Evolutionary conservation across 2,888 invertebrate species (phyloP).

Genomic region (Sepiola atlantica): DNA sequence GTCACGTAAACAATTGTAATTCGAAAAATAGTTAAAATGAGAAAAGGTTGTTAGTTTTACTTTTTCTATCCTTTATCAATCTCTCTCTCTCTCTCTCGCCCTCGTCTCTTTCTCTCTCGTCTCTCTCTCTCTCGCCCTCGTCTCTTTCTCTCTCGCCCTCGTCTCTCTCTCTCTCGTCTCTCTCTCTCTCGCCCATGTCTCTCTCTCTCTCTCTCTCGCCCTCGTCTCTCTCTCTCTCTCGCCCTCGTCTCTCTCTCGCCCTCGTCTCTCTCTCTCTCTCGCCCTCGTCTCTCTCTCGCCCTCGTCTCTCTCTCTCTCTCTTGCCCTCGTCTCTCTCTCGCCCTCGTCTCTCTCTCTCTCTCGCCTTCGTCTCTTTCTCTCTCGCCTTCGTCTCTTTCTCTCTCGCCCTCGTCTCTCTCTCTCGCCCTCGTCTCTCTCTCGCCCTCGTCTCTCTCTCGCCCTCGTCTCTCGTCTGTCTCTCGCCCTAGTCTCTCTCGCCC

Average conservation of each 20-base stretch:
- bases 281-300: too few species aligned
- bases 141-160: background rate
- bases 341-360: background rate
- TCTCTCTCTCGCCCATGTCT: too few species aligned
- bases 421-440: background rate
- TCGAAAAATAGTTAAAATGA: too few species aligned
- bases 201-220: background rate
- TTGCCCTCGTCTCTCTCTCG: background rate
- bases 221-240: background rate
- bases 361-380: background rate
- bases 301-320: background rate
- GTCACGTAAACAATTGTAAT: too few species aligned
- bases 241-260: background rate
- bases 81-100: background rate
- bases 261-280: too few species aligned
- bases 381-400: background rate
- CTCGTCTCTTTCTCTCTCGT: background rate
- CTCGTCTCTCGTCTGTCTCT: background rate
- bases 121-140: background rate
- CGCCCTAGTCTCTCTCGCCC: background rate
- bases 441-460: rapidly evolving
- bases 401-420: background rate
- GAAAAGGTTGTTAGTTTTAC: too few species aligned
- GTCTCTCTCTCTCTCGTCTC: background rate
- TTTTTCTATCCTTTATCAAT: background rate